phyloP scores from a whole-genome alignment of 2,888 invertebrate species.

The Mayetiola destructor region DNA sequence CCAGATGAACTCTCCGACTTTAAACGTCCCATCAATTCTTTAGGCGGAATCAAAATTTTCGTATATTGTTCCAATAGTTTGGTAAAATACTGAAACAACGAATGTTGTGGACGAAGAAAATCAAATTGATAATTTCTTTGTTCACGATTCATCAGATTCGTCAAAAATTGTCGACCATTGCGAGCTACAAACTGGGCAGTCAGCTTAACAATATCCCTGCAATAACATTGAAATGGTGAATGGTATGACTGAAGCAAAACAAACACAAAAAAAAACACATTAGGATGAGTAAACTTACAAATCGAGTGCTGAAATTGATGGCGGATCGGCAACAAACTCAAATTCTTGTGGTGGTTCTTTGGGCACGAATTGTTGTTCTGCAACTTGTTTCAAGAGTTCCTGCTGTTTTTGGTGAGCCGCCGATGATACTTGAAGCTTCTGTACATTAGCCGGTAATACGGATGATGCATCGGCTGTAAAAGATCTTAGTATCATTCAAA shows the following conservation, averaged over 20 bases:
- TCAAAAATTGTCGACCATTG: slow-evolving; percentile 94
- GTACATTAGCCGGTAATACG: slow-evolving; percentile 36
- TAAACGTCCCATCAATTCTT: slow-evolving; percentile 67
- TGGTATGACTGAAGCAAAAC: not conserved
- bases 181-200: slow-evolving; percentile 98
- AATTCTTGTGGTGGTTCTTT: slow-evolving; percentile 84
- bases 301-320: slow-evolving; percentile 94
- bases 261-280: slow-evolving; percentile 15
- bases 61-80: slow-evolving; percentile 97
- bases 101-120: slow-evolving; percentile 95
- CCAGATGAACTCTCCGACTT: slow-evolving; percentile 59
- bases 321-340: slow-evolving; percentile 93
- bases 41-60: slow-evolving; percentile 90
- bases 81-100: slow-evolving; percentile 95
- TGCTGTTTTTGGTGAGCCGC: slow-evolving; percentile 75
- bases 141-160: slow-evolving; percentile 96
- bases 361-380: slow-evolving; percentile 74
- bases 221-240: slow-evolving; percentile 10
- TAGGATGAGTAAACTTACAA: slow-evolving; percentile 43
- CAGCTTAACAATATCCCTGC: slow-evolving; percentile 86
- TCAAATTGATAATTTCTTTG: slow-evolving; percentile 98
- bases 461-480: slow-evolving; percentile 21
- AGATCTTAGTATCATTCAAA: too few species aligned
- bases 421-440: slow-evolving; percentile 50
- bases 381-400: slow-evolving; percentile 72